phyloP scores from a whole-genome alignment of 1,140 invertebrate species.

The Brachionus paranguensis region DNA sequence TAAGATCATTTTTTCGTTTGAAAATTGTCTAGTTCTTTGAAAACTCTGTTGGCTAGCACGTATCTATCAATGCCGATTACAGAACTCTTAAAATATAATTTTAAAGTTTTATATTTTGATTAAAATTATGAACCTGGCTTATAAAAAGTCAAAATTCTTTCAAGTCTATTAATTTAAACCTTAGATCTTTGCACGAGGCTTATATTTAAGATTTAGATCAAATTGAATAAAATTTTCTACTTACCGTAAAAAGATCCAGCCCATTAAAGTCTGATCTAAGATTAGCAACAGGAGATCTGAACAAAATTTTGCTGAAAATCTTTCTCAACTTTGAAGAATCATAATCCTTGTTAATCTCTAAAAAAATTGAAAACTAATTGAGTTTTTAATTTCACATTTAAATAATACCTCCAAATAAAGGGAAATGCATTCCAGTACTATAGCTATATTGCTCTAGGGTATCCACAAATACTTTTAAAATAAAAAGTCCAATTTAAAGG shows the following conservation, averaged over 20 bases:
- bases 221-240: background rate
- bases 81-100: slow-evolving; percentile 22
- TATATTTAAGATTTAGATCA: background rate
- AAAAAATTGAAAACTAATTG: background rate
- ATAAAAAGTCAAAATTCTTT: background rate
- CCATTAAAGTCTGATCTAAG: slow-evolving; percentile 48
- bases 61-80: slow-evolving; percentile 7
- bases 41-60: background rate
- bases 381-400: no score
- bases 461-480: slow-evolving; percentile 49
- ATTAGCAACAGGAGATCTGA: slow-evolving; percentile 47
- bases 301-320: slow-evolving; percentile 27
- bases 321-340: background rate
- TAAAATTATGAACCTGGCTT: background rate
- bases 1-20: background rate
- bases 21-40: background rate
- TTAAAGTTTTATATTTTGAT: slow-evolving; percentile 41
- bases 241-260: slow-evolving; percentile 45
- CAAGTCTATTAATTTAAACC: background rate
- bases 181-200: no score
- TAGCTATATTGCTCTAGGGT: slow-evolving; percentile 52
- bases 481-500: background rate
- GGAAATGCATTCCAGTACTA: slow-evolving; percentile 52
- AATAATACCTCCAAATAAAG: slow-evolving; percentile 43
- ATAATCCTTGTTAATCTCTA: background rate